Evolutionary conservation across 2,888 invertebrate genomes (phyloP), one percentile per base, ranked within the genome.

Genomic region (Malthinus flaveolus): DNA sequence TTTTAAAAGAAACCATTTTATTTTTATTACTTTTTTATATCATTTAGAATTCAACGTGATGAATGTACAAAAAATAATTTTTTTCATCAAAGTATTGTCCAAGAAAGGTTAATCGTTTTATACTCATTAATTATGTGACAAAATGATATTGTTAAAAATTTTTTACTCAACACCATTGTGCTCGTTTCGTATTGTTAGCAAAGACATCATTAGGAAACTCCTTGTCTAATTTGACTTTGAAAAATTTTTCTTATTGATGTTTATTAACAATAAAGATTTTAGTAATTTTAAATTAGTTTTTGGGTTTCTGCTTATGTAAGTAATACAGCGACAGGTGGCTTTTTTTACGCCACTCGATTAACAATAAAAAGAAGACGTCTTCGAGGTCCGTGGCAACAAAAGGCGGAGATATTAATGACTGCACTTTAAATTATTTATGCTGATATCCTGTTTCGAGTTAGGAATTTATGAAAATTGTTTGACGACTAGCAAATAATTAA

Each of bases 131-230:
- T 65, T 65, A 59, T 35, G 56, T 57, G 58, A 57, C 60, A 61
- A 61, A 63, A 61, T 61, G 60, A 63, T 63, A 65, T 65, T 65
- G 65, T 65, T 65, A 59, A 63, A 61, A 61, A 55, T 61, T 61
- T 55, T 63, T 50, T 59, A 53, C 51, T 46, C 46, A 45, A 31
- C 32, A 44, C 10, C 48, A 57, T 51, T 49, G 23, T 42, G 13
- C 39, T 53, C 34, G 39, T 56, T 58, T 61, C 63, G 56, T 58
- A 56, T 51, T 47, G 46, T 44, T 49, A 52, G 59, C 54, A 59
- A 46, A 54, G 61, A 64, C 23, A 56, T 63, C 61, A 65, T 65
- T 61, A 59, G 59, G 53, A 50, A 52, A 55, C 59, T 62, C 58
- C 60, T 64, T 62, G 59, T 63, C 58, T 58, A 60, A 54, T 62